These are phyloP conservation scores for Cantharis rustica DNA, from an alignment of 2,888 invertebrate genomes.

Conservation along the genomic window DNA sequence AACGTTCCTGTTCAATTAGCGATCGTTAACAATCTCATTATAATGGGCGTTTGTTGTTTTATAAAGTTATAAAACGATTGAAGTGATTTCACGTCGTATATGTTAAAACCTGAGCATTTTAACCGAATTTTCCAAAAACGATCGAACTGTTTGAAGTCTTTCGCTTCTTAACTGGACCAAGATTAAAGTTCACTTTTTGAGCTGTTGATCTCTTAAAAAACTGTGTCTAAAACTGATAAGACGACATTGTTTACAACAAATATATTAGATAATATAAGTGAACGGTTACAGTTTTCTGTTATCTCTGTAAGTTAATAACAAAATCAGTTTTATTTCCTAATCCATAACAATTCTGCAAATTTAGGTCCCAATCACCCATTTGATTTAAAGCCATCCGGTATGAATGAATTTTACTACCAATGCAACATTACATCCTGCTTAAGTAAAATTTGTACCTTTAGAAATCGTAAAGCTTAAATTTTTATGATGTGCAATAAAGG, in stretches of 20 bases:
- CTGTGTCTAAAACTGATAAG: background rate
- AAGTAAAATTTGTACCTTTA: background rate
- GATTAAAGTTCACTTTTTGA: background rate
- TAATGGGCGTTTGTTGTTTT: background rate
- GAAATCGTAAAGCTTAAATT: background rate
- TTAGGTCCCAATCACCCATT: background rate
- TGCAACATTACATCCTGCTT: background rate
- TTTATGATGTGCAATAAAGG: background rate
- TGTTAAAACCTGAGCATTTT: too few relatives aligned
- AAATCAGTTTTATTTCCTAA: background rate
- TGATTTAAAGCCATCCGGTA: background rate
- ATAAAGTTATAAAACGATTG: background rate
- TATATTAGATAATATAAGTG: background rate
- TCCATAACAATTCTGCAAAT: background rate
- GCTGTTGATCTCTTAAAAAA: background rate
- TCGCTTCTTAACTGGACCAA: background rate
- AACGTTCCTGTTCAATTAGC: background rate
- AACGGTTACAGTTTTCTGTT: background rate
- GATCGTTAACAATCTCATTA: background rate
- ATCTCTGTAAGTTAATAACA: too few relatives aligned
- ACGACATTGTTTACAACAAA: background rate
- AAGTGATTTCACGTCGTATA: background rate
- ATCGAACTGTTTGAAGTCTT: background rate
- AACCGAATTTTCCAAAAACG: background rate
- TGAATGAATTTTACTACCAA: background rate